Percentiles rank a stretch among this genome's conserved stretches.
Evolutionary conservation across 2,797 vertebrate species (phyloP).

Genomic region (Vultur gryphus): DNA sequence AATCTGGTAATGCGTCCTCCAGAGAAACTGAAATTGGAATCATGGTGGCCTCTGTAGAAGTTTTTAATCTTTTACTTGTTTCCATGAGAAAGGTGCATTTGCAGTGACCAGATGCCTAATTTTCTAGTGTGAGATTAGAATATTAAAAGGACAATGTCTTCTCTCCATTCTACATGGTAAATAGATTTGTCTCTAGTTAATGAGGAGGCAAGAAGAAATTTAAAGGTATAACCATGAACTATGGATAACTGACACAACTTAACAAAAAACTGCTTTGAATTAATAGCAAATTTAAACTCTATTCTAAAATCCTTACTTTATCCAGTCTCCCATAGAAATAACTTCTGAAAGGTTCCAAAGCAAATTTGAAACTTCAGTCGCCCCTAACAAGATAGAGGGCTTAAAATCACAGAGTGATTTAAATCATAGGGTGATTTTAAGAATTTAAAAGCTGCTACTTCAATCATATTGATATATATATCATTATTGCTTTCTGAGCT

Average conservation of each 20-base stretch:
- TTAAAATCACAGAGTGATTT: not conserved
- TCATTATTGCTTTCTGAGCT: not conserved
- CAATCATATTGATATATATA: not conserved
- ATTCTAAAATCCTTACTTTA: not conserved
- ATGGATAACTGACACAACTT: not conserved
- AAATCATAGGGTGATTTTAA: not conserved
- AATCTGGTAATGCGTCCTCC: not conserved
- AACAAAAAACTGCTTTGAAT: not conserved
- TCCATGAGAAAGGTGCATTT: not conserved
- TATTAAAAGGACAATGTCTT: not conserved
- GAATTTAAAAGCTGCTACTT: not conserved
- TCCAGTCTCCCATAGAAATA: not conserved
- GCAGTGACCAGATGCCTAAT: not conserved
- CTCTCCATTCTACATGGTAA: not conserved
- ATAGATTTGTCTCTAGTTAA: not conserved
- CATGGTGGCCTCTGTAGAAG: not conserved
- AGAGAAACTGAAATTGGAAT: not conserved
- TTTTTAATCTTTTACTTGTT: not conserved
- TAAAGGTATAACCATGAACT: not conserved
- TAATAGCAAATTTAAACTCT: not conserved
- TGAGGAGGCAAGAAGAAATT: not conserved
- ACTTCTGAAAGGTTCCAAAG: not conserved
- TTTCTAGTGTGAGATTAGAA: not conserved
- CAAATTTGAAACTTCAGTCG: not conserved
- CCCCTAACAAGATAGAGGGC: not conserved